phyloP scores from a whole-genome alignment of 2,888 invertebrate genomes.

The Drosophila imparisetae region DNA sequence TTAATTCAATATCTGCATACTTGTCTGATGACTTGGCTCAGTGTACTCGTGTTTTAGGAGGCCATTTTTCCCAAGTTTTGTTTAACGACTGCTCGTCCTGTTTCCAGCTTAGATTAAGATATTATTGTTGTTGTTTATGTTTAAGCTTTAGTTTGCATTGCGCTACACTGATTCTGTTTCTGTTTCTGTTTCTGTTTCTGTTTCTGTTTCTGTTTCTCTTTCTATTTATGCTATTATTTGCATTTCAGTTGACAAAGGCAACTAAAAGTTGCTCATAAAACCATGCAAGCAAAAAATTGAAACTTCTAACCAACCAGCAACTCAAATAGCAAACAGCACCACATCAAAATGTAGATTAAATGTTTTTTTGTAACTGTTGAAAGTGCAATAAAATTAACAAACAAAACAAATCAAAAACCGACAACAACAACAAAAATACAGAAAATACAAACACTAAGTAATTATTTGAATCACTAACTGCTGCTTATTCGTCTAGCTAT shows the following conservation, averaged over 20 bases:
- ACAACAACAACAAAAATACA: slow-evolving; percentile 3
- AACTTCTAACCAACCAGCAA: slow-evolving; percentile 16
- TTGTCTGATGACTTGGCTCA: slow-evolving; percentile 1
- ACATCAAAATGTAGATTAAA: slow-evolving; percentile 8
- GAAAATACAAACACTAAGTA: slow-evolving; percentile 23
- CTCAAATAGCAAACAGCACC: slow-evolving; percentile 5
- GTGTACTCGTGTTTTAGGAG: slow-evolving; percentile 11
- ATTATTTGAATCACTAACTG: slow-evolving; percentile 16
- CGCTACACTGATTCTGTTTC: slow-evolving; percentile 17
- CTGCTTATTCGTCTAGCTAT: slow-evolving; percentile 64
- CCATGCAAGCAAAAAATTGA: slow-evolving; percentile 15
- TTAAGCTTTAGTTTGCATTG: slow-evolving; percentile 37
- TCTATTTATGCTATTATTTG: slow-evolving; percentile 44
- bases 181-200: slow-evolving; percentile 31
- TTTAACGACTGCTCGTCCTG: slow-evolving; percentile 36
- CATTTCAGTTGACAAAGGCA: slow-evolving; percentile 48
- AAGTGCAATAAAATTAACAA: slow-evolving; percentile 45
- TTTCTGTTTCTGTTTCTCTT: slow-evolving; percentile 37
- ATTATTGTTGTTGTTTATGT: slow-evolving; percentile 50
- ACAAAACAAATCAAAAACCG: background rate
- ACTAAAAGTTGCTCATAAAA: slow-evolving; percentile 46
- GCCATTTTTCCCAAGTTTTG: slow-evolving; percentile 2
- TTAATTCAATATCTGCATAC: background rate
- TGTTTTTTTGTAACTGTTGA: slow-evolving; percentile 32
- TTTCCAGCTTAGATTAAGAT: slow-evolving; percentile 47